A percentile compares a stretch with the other conserved stretches of the same genome.
phyloP scores from a whole-genome alignment of 1,140 invertebrate genomes.

The Panagrolaimus sp. region DNA sequence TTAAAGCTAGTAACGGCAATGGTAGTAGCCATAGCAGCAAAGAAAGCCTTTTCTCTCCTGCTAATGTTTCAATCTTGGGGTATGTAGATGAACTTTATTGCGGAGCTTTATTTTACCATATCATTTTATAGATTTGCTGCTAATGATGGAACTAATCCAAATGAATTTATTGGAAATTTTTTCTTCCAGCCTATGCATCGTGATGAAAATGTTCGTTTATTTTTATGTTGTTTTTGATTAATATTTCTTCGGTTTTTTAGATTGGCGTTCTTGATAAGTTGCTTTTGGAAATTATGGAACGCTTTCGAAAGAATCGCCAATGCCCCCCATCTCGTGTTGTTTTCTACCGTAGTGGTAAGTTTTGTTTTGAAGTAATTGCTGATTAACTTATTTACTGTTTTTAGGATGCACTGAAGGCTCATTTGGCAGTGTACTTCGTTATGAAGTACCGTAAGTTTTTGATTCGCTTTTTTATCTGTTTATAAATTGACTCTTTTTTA shows the following conservation, averaged over 20 bases:
- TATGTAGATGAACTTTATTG: too few relatives aligned
- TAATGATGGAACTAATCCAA: slow-evolving; percentile 21
- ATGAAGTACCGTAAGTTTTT: slow-evolving; percentile 23
- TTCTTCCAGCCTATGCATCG: slow-evolving; percentile 22
- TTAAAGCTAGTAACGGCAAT: too few relatives aligned
- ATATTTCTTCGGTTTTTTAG: too few relatives aligned
- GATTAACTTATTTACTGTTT: too few relatives aligned
- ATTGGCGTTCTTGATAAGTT: neutral
- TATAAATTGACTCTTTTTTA: too few relatives aligned
- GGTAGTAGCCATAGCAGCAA: too few relatives aligned
- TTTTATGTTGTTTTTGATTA: too few relatives aligned
- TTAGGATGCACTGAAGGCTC: slow-evolving; percentile 18
- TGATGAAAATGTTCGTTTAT: slow-evolving; percentile 35
- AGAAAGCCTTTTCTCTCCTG: too few relatives aligned
- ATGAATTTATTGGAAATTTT: slow-evolving; percentile 30
- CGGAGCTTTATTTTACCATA: too few relatives aligned
- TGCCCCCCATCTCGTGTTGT: slow-evolving; percentile 24
- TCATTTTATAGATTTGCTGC: slow-evolving; percentile 15
- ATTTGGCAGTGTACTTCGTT: slow-evolving; percentile 30
- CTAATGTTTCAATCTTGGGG: too few relatives aligned
- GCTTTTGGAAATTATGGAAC: slow-evolving; percentile 19
- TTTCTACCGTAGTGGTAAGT: slow-evolving; percentile 30
- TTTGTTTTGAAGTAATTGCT: too few relatives aligned
- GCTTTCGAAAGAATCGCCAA: slow-evolving; percentile 1
- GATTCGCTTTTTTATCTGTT: too few relatives aligned